These are phyloP conservation scores for Hucho hucho DNA, from an alignment of 2,113 vertebrate species.

Conservation along the genomic window DNA sequence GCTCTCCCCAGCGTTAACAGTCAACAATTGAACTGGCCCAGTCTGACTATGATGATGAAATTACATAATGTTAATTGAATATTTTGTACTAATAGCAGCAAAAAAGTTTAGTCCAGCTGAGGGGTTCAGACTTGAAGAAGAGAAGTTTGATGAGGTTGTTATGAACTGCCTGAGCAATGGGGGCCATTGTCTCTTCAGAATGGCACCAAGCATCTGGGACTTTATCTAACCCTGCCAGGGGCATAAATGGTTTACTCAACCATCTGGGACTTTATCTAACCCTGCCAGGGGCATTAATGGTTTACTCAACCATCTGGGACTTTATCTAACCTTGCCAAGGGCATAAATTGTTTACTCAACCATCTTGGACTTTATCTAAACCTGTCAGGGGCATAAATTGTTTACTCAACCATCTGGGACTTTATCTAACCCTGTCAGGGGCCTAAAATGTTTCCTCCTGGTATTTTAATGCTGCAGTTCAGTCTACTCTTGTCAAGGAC, in stretches of 20 bases:
- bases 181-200: neutral
- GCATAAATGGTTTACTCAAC: too few relatives aligned
- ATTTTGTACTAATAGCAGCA: neutral
- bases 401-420: too few relatives aligned
- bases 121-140: neutral
- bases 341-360: too few relatives aligned
- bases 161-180: neutral
- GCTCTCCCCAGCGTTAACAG: conserved; percentile 2
- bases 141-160: neutral
- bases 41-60: neutral
- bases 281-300: too few relatives aligned
- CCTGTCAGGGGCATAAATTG: too few relatives aligned
- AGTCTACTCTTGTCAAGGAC: conserved; percentile 77
- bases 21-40: neutral
- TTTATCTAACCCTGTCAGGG: too few relatives aligned
- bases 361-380: too few relatives aligned
- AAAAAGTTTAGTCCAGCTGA: neutral
- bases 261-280: too few relatives aligned
- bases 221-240: conserved; percentile 12
- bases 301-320: too few relatives aligned
- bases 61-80: neutral
- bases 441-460: neutral
- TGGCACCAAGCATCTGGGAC: too few relatives aligned
- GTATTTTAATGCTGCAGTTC: conserved; percentile 59
- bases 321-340: too few relatives aligned